These are phyloP conservation scores for Chrysina gloriosa DNA, from an alignment of 2,888 invertebrate species.

Conservation along the genomic window DNA sequence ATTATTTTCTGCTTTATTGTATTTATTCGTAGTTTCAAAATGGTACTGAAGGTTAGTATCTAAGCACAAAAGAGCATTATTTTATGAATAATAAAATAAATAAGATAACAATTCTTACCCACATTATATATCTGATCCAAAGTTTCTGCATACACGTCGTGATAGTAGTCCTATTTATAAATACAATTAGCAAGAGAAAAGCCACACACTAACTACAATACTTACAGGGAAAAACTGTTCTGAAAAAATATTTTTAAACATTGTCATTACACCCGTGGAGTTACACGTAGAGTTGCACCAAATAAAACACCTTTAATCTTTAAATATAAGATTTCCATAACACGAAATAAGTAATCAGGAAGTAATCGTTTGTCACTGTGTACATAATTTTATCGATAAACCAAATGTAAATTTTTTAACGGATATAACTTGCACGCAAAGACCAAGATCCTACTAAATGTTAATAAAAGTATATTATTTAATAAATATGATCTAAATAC, in stretches of 20 bases:
- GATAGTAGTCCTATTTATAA: constrained; percentile 19
- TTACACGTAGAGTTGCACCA: neutral
- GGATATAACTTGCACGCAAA: no score
- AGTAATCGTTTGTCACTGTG: constrained; percentile 20
- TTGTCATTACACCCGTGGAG: neutral
- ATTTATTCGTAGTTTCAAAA: neutral
- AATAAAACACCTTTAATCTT: neutral
- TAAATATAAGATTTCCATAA: neutral
- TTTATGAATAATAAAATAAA: neutral
- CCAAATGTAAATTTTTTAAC: neutral
- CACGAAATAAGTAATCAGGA: constrained; percentile 21
- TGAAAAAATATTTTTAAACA: constrained; percentile 31
- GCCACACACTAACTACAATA: neutral
- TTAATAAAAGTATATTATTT: no score
- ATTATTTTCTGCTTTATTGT: neutral
- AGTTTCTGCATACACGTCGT: constrained; percentile 17
- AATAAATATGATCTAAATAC: no score
- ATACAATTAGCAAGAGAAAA: neutral
- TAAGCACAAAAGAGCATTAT: neutral
- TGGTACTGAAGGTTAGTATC: constrained; percentile 15
- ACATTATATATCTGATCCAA: constrained; percentile 37
- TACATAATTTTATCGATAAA: constrained; percentile 32
- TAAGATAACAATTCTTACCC: constrained; percentile 14
- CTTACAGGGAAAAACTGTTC: constrained; percentile 41
- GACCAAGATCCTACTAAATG: no score